phyloP scores from a whole-genome alignment of 1,140 invertebrate species.

The Panagrolaimus sp. region DNA sequence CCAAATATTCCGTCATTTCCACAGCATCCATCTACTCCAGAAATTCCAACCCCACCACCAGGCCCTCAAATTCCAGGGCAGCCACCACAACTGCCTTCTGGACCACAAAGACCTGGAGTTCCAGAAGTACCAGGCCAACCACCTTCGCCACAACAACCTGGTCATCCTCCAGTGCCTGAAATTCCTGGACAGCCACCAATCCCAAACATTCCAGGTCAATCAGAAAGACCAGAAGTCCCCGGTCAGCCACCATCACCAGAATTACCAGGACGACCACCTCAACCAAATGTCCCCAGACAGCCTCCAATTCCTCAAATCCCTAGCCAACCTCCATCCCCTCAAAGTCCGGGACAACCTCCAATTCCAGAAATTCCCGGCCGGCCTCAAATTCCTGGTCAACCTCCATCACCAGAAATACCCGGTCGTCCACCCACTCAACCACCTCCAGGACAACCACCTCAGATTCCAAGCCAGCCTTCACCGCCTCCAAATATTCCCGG shows the following conservation, averaged over 20 bases:
- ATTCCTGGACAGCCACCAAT: background rate
- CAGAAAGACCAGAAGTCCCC: background rate
- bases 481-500: background rate
- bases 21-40: no score
- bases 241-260: slow-evolving; percentile 4
- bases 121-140: slow-evolving; percentile 12
- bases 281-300: background rate
- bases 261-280: background rate
- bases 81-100: slow-evolving; percentile 13
- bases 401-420: background rate
- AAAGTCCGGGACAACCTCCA: background rate
- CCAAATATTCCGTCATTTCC: no score
- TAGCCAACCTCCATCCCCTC: background rate
- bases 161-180: background rate
- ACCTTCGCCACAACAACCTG: background rate
- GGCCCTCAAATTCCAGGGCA: background rate
- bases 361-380: slow-evolving; percentile 1
- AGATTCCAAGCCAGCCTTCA: background rate
- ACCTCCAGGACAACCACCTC: no score
- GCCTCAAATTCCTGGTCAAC: background rate
- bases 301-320: background rate
- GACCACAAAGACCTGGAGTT: slow-evolving; percentile 18
- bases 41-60: background rate
- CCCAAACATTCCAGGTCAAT: background rate
- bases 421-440: background rate